Percentiles rank a stretch among this genome's conserved stretches.
phyloP scores from a whole-genome alignment of 2,888 invertebrate species.

The Hybos culiciformis region DNA sequence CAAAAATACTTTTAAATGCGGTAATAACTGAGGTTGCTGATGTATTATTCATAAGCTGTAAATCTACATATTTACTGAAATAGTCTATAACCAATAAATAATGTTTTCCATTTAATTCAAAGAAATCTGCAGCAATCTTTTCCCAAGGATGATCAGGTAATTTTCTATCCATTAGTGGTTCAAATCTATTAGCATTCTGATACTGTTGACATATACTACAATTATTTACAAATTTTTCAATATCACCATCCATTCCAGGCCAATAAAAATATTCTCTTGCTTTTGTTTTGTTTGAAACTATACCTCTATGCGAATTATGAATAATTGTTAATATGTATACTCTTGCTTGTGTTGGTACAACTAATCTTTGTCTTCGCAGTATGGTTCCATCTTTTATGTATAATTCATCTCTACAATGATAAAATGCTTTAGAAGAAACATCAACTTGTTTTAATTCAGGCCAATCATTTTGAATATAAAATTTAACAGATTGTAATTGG shows the following conservation, averaged over 20 bases:
- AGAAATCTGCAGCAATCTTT: too few species aligned
- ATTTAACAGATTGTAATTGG: neutral
- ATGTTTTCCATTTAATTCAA: too few species aligned
- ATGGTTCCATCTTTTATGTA: neutral
- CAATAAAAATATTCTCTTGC: too few species aligned
- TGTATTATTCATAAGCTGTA: slow-evolving; percentile 8
- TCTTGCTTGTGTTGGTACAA: neutral
- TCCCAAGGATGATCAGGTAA: too few species aligned
- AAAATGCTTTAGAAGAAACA: neutral
- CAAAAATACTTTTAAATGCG: slow-evolving; percentile 14
- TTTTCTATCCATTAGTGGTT: too few species aligned
- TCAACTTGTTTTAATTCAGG: slow-evolving; percentile 3
- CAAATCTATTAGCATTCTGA: too few species aligned
- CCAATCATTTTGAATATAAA: slow-evolving; percentile 1
- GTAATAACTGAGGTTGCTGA: slow-evolving; percentile 8
- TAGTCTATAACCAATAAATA: too few species aligned
- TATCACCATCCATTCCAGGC: too few species aligned
- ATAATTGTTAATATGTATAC: slow-evolving; percentile 2
- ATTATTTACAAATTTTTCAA: too few species aligned
- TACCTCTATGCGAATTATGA: too few species aligned
- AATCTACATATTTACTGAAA: slow-evolving; percentile 15
- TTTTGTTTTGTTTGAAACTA: too few species aligned
- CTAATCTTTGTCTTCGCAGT: neutral
- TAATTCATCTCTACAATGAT: slow-evolving; percentile 2
- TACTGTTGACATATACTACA: too few species aligned